phyloP scores from a whole-genome alignment of 30 jellyfish, hydroid and myxozoan species.

The Rhopilema esculentum region DNA sequence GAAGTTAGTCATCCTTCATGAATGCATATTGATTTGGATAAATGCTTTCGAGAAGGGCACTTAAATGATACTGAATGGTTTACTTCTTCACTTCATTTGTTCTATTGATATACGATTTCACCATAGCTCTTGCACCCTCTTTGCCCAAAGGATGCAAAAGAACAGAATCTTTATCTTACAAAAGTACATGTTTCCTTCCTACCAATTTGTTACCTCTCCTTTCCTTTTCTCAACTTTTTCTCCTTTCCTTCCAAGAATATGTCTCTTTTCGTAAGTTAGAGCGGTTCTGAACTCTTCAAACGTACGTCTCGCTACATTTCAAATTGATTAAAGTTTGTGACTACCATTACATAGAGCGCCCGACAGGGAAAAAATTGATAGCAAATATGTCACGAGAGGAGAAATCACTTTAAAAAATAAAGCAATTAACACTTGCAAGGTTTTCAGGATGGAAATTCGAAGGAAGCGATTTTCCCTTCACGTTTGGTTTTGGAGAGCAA shows the following conservation, averaged over 20 bases:
- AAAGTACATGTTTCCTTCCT: conserved; percentile 41
- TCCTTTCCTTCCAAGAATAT: conserved; percentile 16
- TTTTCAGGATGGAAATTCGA: too few relatives aligned
- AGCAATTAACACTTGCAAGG: too few relatives aligned
- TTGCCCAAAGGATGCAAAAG: conserved; percentile 42
- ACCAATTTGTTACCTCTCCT: too few relatives aligned
- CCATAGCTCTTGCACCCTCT: conserved; percentile 50
- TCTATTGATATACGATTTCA: conserved; percentile 43
- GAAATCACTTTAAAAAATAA: too few relatives aligned
- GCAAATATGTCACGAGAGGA: too few relatives aligned
- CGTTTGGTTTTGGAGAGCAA: too few relatives aligned
- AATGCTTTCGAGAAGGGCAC: background rate
- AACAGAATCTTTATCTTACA: conserved; percentile 24
- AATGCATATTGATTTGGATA: conserved; percentile 16
- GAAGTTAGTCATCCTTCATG: conserved; percentile 33
- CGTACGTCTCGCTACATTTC: conserved; percentile 11
- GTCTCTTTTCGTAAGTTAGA: conserved; percentile 26
- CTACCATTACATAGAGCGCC: too few relatives aligned
- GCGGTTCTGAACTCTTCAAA: conserved; percentile 40
- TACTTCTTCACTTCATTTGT: conserved; percentile 45
- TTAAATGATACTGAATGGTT: conserved; percentile 25
- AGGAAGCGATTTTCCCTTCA: too few relatives aligned
- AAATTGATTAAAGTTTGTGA: too few relatives aligned
- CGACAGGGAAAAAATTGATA: too few relatives aligned
- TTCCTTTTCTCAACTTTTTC: too few relatives aligned